These are phyloP conservation scores for Archips xylosteana DNA, from an alignment of 2,888 invertebrate species.

Conservation along the genomic window DNA sequence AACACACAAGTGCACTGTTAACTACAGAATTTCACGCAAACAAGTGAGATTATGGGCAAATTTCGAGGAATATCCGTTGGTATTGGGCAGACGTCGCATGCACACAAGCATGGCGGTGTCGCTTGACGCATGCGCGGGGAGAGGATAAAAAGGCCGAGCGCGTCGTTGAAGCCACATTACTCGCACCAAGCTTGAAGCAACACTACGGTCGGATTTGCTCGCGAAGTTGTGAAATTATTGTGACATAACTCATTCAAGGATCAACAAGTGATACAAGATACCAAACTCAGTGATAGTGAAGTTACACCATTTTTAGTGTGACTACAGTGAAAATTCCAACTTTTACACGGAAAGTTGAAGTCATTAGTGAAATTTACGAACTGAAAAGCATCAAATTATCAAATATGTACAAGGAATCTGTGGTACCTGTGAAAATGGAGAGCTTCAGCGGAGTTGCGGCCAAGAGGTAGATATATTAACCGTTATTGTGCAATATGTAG, in stretches of 20 bases:
- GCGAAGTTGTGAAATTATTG: slow-evolving; percentile 78
- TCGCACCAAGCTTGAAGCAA: slow-evolving; percentile 56
- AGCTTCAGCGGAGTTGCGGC: slow-evolving; percentile 79
- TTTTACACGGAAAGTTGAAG: slow-evolving; percentile 57
- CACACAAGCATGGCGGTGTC: slow-evolving; percentile 61
- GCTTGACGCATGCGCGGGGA: slow-evolving; percentile 53
- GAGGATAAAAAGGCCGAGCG: slow-evolving; percentile 55
- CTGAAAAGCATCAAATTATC: slow-evolving; percentile 70
- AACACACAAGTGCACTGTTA: slow-evolving; percentile 46
- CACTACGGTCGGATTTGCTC: slow-evolving; percentile 61
- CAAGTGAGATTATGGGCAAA: slow-evolving; percentile 54
- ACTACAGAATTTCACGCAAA: slow-evolving; percentile 49
- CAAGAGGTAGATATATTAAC: slow-evolving; percentile 69
- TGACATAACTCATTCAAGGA: slow-evolving; percentile 64
- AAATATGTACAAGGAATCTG: slow-evolving; percentile 78
- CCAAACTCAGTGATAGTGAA: slow-evolving; percentile 21
- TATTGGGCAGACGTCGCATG: slow-evolving; percentile 58
- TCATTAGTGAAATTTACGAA: slow-evolving; percentile 66
- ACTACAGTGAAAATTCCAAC: slow-evolving; percentile 57
- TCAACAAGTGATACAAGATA: slow-evolving; percentile 49
- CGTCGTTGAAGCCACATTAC: slow-evolving; percentile 62
- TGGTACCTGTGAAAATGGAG: slow-evolving; percentile 78
- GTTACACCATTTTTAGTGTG: slow-evolving; percentile 47
- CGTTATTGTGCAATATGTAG: slow-evolving; percentile 45
- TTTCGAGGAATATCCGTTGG: slow-evolving; percentile 73